Evolutionary conservation across 2,113 vertebrate genomes (phyloP).

Genomic region (Piprites chloris): DNA sequence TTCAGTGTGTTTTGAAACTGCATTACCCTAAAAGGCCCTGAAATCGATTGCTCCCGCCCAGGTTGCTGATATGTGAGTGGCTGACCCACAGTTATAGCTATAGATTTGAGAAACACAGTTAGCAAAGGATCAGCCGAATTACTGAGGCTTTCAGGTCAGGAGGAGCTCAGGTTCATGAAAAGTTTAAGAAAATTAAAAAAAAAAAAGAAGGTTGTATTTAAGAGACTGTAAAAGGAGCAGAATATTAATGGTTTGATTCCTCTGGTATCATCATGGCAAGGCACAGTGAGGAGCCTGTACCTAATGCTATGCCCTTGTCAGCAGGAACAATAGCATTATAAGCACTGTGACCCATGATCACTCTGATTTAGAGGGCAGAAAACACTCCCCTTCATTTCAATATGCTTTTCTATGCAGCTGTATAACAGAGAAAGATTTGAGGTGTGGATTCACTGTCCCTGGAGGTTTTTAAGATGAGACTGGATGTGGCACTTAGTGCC

Average conservation of each 20-base stretch:
- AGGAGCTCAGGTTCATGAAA: background rate
- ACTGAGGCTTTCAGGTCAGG: background rate
- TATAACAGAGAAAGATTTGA: background rate
- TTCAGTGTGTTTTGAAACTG: background rate
- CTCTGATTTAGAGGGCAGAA: constrained; percentile 29
- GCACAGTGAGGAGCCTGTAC: background rate
- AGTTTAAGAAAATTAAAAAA: background rate
- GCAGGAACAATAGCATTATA: background rate
- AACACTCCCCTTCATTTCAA: constrained; percentile 15
- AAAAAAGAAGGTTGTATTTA: background rate
- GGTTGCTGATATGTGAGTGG: background rate
- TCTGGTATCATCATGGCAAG: background rate
- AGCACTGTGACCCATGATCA: background rate
- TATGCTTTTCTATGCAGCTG: background rate
- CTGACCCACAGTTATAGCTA: background rate
- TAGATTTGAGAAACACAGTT: background rate
- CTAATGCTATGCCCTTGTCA: constrained; percentile 20
- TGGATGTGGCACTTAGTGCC: too few species aligned
- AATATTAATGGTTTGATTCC: background rate
- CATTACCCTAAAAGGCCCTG: constrained; percentile 10
- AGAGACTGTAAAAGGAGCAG: background rate
- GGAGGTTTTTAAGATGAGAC: too few species aligned
- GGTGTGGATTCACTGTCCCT: too few species aligned
- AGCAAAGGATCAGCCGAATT: background rate
- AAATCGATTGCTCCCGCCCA: background rate